Percentiles rank a stretch among this genome's conserved stretches.
Conservation (phyloP, 37 sponge, comb jelly and placozoan species). For the Tethya wilhelma region DNA sequence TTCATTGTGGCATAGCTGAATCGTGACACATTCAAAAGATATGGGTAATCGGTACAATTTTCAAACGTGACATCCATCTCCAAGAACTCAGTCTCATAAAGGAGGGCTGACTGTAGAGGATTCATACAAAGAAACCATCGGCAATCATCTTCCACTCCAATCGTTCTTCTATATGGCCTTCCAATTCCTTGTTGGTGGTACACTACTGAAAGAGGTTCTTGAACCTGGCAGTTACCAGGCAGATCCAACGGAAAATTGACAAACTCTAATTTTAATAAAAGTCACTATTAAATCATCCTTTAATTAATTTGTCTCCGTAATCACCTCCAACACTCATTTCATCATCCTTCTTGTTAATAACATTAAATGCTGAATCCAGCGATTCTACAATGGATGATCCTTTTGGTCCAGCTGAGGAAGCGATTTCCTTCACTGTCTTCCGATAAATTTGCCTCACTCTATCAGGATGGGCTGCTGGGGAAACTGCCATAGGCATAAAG, state of each 20-base stretch:
- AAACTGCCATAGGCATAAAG: slow-evolving; percentile 19
- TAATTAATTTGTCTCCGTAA: no score
- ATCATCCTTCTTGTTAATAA: slow-evolving; percentile 1
- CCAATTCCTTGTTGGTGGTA: slow-evolving; percentile 4
- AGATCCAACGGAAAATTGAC: background rate
- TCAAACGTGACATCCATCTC: slow-evolving; percentile 18
- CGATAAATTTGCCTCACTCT: slow-evolving; percentile 6
- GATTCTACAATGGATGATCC: slow-evolving; percentile 1
- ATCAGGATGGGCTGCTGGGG: slow-evolving; percentile 15
- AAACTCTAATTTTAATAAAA: background rate
- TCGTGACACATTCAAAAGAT: slow-evolving; percentile 1
- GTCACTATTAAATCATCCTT: no score
- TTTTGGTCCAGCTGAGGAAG: background rate
- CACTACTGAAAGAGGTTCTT: background rate
- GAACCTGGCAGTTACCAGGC: background rate
- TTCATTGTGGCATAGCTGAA: slow-evolving; percentile 11
- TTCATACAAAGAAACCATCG: slow-evolving; percentile 19
- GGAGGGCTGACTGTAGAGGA: slow-evolving; percentile 10
- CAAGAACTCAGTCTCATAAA: background rate
- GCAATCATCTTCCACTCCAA: slow-evolving; percentile 17
- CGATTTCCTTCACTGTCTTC: background rate
- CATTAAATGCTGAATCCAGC: slow-evolving; percentile 1
- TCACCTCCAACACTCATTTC: background rate
- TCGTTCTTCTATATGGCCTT: background rate
- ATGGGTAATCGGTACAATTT: slow-evolving; percentile 1